Evolutionary conservation across 2,888 invertebrate species (phyloP).

Genomic region (Leucoma salicis): DNA sequence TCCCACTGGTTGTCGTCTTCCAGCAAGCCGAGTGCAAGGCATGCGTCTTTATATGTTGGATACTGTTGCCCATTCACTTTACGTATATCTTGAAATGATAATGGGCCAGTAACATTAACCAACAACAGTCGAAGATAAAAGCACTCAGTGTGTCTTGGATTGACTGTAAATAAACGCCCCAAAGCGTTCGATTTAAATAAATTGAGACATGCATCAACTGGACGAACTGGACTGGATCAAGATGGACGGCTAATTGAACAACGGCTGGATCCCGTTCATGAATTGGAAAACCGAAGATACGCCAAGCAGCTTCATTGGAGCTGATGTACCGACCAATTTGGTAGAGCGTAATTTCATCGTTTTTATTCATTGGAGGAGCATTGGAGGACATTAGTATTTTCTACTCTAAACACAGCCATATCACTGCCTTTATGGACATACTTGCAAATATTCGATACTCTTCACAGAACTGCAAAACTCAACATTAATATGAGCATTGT

Average conservation of each 20-base stretch:
- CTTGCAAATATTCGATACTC: conserved; percentile 14
- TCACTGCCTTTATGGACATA: conserved; percentile 50
- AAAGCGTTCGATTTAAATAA: conserved; percentile 2
- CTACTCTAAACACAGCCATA: conserved; percentile 15
- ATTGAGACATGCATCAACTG: conserved; percentile 3
- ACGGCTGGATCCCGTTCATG: conserved; percentile 14
- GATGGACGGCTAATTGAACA: conserved; percentile 13
- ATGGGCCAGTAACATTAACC: conserved; percentile 26
- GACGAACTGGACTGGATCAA: conserved; percentile 21
- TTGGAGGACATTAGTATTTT: conserved; percentile 14
- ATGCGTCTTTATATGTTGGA: conserved; percentile 26
- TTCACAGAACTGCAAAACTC: conserved; percentile 16
- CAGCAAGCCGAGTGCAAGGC: conserved; percentile 28
- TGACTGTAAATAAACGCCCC: conserved; percentile 28
- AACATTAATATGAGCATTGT: conserved; percentile 20
- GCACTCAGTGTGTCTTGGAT: conserved; percentile 26
- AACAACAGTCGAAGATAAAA: conserved; percentile 33
- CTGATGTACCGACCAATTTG: conserved; percentile 2
- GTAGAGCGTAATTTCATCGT: conserved; percentile 5
- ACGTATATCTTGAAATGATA: conserved; percentile 19
- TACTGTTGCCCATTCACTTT: conserved; percentile 23
- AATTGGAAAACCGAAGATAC: conserved; percentile 8
- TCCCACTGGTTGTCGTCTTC: conserved; percentile 28
- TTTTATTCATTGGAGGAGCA: conserved; percentile 11
- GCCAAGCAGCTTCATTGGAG: conserved; percentile 4